These are phyloP conservation scores for Caenorhabditis imperialis DNA, from an alignment of 2,888 invertebrate genomes.

Conservation along the genomic window DNA sequence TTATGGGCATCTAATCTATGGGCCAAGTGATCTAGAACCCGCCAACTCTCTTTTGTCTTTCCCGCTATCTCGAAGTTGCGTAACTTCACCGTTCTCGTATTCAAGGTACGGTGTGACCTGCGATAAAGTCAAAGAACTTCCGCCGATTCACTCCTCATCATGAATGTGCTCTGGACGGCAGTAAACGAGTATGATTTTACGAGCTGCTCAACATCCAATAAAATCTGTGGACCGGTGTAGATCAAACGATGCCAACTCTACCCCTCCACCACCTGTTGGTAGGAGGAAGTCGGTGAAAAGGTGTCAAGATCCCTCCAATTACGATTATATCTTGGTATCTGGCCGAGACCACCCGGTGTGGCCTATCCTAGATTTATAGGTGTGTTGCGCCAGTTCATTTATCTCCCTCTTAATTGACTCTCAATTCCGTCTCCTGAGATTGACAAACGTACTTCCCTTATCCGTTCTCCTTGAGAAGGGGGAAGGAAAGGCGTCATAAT, in stretches of 20 bases:
- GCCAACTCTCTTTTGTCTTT: slow-evolving; percentile 39
- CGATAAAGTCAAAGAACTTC: slow-evolving; percentile 4
- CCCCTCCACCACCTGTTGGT: slow-evolving; percentile 34
- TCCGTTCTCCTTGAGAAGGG: slow-evolving; percentile 16
- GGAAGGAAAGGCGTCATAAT: slow-evolving; percentile 20
- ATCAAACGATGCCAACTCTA: slow-evolving; percentile 40
- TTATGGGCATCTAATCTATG: slow-evolving; percentile 38
- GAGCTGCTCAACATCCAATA: slow-evolving; percentile 53
- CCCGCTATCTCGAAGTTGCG: slow-evolving; percentile 57
- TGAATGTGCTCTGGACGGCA: slow-evolving; percentile 26
- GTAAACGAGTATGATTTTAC: slow-evolving; percentile 16
- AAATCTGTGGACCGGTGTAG: slow-evolving; percentile 34
- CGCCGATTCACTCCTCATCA: slow-evolving; percentile 18
- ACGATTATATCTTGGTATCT: slow-evolving; percentile 43
- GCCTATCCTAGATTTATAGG: slow-evolving; percentile 52
- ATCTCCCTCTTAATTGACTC: slow-evolving; percentile 51
- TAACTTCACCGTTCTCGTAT: slow-evolving; percentile 33
- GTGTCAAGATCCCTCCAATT: slow-evolving; percentile 44
- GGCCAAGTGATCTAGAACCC: slow-evolving; percentile 13
- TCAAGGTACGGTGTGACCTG: slow-evolving; percentile 41
- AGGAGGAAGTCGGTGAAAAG: slow-evolving; percentile 14
- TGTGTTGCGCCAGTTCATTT: slow-evolving; percentile 54
- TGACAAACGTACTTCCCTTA: slow-evolving; percentile 23
- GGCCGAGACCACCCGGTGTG: slow-evolving; percentile 26
- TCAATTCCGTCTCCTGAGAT: slow-evolving; percentile 30